Evolutionary conservation across 2,888 invertebrate species (phyloP).

Genomic region (Ptychoptera albimana): DNA sequence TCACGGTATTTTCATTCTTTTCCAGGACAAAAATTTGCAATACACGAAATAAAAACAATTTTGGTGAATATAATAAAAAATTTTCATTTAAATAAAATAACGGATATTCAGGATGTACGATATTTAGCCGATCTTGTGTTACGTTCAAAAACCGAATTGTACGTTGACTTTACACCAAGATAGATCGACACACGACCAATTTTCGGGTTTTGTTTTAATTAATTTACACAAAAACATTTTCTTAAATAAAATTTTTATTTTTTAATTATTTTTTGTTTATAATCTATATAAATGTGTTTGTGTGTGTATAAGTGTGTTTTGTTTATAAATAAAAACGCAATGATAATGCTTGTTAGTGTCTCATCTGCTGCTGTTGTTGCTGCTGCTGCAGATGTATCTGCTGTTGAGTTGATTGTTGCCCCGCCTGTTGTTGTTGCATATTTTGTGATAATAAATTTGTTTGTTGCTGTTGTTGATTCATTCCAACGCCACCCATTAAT

Average conservation of each 20-base stretch:
- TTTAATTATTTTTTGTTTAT: too few species aligned
- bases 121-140: conserved; percentile 35
- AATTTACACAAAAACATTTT: too few species aligned
- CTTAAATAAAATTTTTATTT: too few species aligned
- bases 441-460: conserved; percentile 5
- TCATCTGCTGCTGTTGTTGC: conserved; percentile 1
- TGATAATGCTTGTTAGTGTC: not conserved
- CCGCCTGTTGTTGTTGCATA: conserved; percentile 7
- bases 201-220: too few species aligned
- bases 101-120: conserved; percentile 29
- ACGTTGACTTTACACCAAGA: too few species aligned
- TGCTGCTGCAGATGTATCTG: not conserved
- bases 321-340: not conserved
- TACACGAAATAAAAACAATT: conserved; percentile 44
- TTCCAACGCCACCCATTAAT: too few species aligned
- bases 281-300: too few species aligned
- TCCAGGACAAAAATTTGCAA: conserved; percentile 50
- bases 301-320: too few species aligned
- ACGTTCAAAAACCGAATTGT: conserved; percentile 18
- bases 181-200: too few species aligned
- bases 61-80: conserved; percentile 36
- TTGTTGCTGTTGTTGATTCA: conserved; percentile 3
- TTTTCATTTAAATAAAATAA: conserved; percentile 34
- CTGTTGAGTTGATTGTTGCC: conserved; percentile 21
- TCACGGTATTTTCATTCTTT: not conserved